These are phyloP conservation scores for Melanocharis versteri DNA, from an alignment of 2,113 vertebrate genomes.

Conservation along the genomic window DNA sequence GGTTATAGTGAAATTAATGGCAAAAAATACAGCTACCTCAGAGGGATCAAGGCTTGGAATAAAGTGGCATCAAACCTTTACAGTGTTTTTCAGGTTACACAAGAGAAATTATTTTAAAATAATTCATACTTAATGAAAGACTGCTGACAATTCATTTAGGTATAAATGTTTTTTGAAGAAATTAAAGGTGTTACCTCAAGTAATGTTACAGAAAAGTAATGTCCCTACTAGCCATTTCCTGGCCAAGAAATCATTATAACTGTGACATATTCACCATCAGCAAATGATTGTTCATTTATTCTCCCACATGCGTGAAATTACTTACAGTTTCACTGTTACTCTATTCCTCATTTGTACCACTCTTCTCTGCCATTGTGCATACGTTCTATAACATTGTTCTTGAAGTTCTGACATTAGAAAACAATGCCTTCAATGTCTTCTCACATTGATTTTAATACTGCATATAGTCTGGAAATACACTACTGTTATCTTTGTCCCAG, in stretches of 20 bases:
- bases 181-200: neutral
- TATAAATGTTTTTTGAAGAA: fast-evolving
- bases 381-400: neutral
- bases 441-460: neutral
- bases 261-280: neutral
- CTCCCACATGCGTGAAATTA: neutral
- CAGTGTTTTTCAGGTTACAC: neutral
- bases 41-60: neutral
- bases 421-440: neutral
- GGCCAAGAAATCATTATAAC: neutral
- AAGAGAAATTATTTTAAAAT: neutral
- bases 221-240: neutral
- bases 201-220: neutral
- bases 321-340: neutral
- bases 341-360: neutral
- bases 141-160: neutral
- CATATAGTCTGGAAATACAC: neutral
- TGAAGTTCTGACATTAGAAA: neutral
- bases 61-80: neutral
- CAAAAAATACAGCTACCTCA: neutral
- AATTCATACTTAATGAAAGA: neutral
- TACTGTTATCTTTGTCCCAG: neutral
- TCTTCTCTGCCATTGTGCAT: neutral
- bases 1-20: neutral
- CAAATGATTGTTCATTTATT: neutral